A percentile compares a stretch with the other conserved stretches of the same genome.
Conservation (phyloP, 2,797 vertebrate species). For the Microctenopoma lineatum region DNA sequence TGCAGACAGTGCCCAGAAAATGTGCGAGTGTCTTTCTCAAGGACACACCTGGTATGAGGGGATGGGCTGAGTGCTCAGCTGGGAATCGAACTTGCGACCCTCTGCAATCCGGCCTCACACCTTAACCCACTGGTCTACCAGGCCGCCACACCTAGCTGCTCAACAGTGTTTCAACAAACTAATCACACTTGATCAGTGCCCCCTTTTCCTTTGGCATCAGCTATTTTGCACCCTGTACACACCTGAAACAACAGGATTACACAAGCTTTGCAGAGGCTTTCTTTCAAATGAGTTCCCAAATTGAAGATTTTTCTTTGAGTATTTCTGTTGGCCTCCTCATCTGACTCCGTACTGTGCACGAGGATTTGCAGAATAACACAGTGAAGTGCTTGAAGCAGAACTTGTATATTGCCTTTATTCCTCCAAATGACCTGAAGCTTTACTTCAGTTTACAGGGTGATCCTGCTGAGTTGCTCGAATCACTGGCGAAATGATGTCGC, state of each 20-base stretch:
- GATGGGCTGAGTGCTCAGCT: too few relatives aligned
- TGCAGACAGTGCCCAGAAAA: too few relatives aligned
- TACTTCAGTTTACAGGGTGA: constrained; percentile 2
- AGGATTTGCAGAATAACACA: constrained; percentile 3
- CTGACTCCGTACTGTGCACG: neutral
- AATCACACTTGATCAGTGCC: neutral
- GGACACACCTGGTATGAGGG: too few relatives aligned
- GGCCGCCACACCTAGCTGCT: neutral
- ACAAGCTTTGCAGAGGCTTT: neutral
- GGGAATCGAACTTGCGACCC: too few relatives aligned
- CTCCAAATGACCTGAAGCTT: neutral
- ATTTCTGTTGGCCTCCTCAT: neutral
- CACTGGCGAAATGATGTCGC: constrained; percentile 23
- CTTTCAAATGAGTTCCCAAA: neutral
- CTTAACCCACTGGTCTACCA: too few relatives aligned
- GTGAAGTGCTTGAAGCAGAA: neutral
- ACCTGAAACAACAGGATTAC: neutral
- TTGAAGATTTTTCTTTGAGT: neutral
- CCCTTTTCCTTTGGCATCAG: neutral
- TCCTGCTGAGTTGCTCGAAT: constrained; percentile 11
- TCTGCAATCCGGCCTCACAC: too few relatives aligned
- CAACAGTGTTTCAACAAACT: neutral
- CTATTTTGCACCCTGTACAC: constrained; percentile 1
- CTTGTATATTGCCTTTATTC: neutral
- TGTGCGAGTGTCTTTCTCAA: too few relatives aligned